Percentiles rank a stretch among this genome's conserved stretches.
These are phyloP conservation scores for Tauraco hartlaubi DNA, from an alignment of 2,797 vertebrate species.

Conservation along the genomic window DNA sequence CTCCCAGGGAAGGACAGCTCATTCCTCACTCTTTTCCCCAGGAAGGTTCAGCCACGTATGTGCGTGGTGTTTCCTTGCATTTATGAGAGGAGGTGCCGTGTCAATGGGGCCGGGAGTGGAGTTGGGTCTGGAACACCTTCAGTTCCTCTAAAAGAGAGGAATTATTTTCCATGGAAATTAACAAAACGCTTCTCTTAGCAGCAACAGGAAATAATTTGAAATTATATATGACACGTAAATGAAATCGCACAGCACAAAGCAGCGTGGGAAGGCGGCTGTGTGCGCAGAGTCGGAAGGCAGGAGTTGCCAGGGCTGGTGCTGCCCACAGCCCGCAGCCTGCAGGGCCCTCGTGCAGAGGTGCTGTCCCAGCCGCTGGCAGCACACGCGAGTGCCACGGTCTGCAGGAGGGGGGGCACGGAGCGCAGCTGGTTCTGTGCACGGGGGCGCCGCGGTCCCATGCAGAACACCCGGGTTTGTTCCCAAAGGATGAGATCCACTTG, in stretches of 20 bases:
- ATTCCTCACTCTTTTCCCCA: not conserved
- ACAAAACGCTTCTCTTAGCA: not conserved
- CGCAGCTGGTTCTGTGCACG: not conserved
- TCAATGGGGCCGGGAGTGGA: not conserved
- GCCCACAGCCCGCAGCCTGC: not conserved
- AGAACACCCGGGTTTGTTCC: not conserved
- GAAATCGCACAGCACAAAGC: not conserved
- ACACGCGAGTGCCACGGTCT: rapidly evolving
- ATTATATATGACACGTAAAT: not conserved
- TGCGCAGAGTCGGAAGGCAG: not conserved
- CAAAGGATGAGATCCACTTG: not conserved
- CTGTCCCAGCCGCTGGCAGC: not conserved
- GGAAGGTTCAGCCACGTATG: not conserved
- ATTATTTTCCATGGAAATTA: not conserved
- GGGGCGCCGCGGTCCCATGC: rapidly evolving
- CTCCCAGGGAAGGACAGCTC: not conserved
- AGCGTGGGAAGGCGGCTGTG: not conserved
- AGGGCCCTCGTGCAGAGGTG: not conserved
- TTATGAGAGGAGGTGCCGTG: not conserved
- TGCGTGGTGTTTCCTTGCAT: not conserved
- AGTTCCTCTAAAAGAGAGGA: not conserved
- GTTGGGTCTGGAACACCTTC: not conserved
- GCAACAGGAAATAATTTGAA: not conserved
- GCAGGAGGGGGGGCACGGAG: not conserved
- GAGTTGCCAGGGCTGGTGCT: not conserved